A percentile compares a stretch with the other conserved stretches of the same genome.
These are phyloP conservation scores for Pecten maximus DNA, from an alignment of 2,888 invertebrate genomes.

Conservation along the genomic window DNA sequence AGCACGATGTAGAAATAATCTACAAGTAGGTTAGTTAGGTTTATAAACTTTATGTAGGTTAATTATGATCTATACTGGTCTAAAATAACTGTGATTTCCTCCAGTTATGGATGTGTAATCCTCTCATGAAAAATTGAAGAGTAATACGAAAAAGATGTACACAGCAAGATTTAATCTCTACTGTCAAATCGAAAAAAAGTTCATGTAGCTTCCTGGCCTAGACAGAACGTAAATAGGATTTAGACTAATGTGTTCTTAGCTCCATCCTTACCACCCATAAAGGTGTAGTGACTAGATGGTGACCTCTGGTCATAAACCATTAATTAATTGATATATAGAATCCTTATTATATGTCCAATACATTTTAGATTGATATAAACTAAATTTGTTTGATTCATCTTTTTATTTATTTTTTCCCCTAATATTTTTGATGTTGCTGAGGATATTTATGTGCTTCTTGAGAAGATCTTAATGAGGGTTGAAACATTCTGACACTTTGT, in stretches of 20 bases:
- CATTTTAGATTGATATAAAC: neutral
- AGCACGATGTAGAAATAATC: too few relatives aligned
- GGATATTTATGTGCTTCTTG: neutral
- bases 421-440: neutral
- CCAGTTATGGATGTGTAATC: neutral
- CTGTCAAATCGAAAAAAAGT: neutral
- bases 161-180: neutral
- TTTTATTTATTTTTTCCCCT: too few relatives aligned
- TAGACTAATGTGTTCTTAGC: neutral
- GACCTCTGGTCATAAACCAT: neutral
- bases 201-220: neutral
- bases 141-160: neutral
- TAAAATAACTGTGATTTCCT: neutral
- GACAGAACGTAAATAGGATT: neutral
- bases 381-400: too few relatives aligned
- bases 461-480: neutral
- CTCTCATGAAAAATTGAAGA: neutral
- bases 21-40: too few relatives aligned
- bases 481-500: neutral
- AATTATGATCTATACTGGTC: neutral
- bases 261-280: neutral
- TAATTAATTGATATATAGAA: neutral
- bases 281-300: neutral
- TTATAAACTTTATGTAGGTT: too few relatives aligned
- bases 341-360: neutral